Evolutionary conservation across 2,888 invertebrate species (phyloP).

Genomic region (Sarcophaga variegata): DNA sequence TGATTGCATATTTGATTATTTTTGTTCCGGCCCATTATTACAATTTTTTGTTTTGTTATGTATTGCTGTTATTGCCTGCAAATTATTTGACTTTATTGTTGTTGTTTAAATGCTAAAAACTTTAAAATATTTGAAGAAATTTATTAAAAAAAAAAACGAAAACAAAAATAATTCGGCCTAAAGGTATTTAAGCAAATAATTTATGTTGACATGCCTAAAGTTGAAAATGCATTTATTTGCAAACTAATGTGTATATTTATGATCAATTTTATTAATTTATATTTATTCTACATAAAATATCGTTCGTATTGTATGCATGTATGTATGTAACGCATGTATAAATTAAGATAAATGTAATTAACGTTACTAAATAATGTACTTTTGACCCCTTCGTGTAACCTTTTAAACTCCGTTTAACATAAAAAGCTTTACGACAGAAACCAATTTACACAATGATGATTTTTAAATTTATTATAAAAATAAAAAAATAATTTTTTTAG

Average conservation of each 20-base stretch:
- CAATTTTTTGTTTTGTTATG: neutral
- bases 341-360: conserved; percentile 56
- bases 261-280: conserved; percentile 61
- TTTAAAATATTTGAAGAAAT: neutral
- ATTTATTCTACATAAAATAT: conserved; percentile 38
- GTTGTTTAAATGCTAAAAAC: conserved; percentile 3
- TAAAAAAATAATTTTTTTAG: neutral
- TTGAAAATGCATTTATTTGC: conserved; percentile 62
- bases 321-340: neutral
- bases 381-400: neutral
- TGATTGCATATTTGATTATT: neutral
- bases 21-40: neutral
- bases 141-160: neutral
- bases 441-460: too few relatives aligned
- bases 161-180: conserved; percentile 51
- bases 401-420: neutral
- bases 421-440: too few relatives aligned
- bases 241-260: conserved; percentile 43
- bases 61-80: neutral
- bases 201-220: conserved; percentile 69
- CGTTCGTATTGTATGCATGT: neutral
- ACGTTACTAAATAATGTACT: conserved; percentile 43
- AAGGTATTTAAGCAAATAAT: conserved; percentile 69
- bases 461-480: neutral
- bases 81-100: conserved; percentile 30